These are phyloP conservation scores for Serinus canaria DNA, from an alignment of 2,113 vertebrate species.

Conservation along the genomic window DNA sequence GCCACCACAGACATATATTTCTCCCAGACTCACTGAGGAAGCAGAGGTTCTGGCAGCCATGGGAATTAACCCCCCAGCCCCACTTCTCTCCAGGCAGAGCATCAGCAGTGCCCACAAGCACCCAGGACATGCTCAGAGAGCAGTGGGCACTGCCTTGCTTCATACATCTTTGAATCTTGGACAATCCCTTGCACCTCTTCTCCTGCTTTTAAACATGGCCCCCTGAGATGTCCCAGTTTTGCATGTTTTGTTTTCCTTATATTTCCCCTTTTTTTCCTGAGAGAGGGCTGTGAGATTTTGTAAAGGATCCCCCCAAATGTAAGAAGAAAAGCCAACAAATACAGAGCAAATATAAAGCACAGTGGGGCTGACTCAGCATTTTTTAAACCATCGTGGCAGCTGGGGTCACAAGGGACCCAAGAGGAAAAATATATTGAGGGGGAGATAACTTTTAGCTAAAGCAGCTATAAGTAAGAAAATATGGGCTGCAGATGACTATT, in stretches of 20 bases:
- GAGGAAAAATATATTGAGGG: background rate
- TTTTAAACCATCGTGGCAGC: background rate
- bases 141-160: background rate
- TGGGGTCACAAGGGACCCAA: background rate
- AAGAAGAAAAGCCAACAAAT: background rate
- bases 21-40: background rate
- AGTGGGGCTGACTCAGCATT: background rate
- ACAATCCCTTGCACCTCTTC: background rate
- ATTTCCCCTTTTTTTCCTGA: background rate
- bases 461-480: background rate
- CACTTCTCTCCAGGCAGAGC: background rate
- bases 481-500: background rate
- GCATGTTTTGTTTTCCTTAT: background rate
- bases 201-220: background rate
- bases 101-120: accelerated
- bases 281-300: background rate
- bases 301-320: background rate
- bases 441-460: background rate
- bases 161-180: background rate
- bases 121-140: background rate
- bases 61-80: background rate
- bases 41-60: background rate
- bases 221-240: background rate
- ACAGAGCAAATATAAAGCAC: background rate
- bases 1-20: background rate